Base-by-base conservation (phyloP, 2,113 vertebrate genomes). In the Pygoscelis adeliae region DNA sequence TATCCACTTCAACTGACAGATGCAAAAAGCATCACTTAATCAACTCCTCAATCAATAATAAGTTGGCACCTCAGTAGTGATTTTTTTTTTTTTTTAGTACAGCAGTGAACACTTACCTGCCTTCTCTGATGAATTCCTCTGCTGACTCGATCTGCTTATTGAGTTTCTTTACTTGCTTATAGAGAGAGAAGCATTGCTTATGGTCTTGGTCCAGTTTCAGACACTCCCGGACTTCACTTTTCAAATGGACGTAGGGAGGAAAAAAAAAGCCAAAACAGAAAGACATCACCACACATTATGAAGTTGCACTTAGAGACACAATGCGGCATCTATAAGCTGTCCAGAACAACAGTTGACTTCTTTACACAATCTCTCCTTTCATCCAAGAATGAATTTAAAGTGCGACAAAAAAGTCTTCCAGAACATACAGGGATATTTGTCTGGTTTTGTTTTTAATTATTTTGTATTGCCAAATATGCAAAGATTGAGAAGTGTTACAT, bases 201-300 rank as follows among this genome's bases (percentile, higher is more conserved):
- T 99, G 99, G 95, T 99, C 99, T 52, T 99, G 99, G 95, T 99
- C 99, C 93, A 99, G 98, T 97, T 99, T 99, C 92, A 99, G 98
- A 96, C 99, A 99, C 94, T 99, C 99, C 3, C 99, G 99, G 77
- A 99, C 99, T 98, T 99, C 99, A 93, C 99, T 99, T 97, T 72
- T 96, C 50, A 94, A 47, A 34, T 15, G 42, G 26, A 81, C 21
- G 6, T 5, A 44, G 36, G 25, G 2, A 59, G 14, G 27, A 2
- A 6, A 11, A 15, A 25, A 12, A 30, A 14, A 42, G 27, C 5
- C 32, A 53, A 70, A 47, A 44, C 21, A 77, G 18, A 70, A 21
- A 32, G 13, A 79, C 3, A 46, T 65, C 34, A 93, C 7, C 52
- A 93, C 13, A 42, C 8, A 9, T 17, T 30, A 86, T 3, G 2